phyloP scores from a whole-genome alignment of 2,113 vertebrate genomes.

The Connochaetes taurinus region DNA sequence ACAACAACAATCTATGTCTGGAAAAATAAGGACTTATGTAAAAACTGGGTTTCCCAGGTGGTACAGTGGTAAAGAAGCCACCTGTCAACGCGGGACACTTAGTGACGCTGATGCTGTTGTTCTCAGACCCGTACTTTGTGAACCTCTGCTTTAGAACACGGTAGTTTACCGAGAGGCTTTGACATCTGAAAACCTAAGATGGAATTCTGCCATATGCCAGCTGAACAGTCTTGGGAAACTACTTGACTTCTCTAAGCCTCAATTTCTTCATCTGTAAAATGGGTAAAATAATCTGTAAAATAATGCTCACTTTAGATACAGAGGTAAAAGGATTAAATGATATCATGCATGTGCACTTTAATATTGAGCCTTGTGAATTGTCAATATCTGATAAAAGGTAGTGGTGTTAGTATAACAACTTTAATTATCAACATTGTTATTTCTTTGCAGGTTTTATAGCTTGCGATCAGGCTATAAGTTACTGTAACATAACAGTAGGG shows the following conservation, averaged over 20 bases:
- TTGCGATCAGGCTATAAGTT: background rate
- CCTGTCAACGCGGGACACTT: accelerated
- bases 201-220: background rate
- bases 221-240: background rate
- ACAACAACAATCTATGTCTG: background rate
- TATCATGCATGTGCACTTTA: background rate
- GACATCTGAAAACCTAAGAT: background rate
- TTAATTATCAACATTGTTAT: background rate
- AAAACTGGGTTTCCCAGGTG: background rate
- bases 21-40: background rate
- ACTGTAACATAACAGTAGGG: background rate
- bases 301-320: background rate
- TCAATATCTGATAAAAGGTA: background rate
- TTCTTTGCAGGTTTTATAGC: background rate
- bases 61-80: background rate
- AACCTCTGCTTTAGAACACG: background rate
- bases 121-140: background rate
- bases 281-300: too few relatives aligned
- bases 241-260: background rate
- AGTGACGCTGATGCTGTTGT: background rate
- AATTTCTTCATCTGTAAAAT: background rate
- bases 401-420: background rate
- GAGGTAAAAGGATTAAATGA: background rate
- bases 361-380: background rate
- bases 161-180: background rate